Conservation (phyloP, 2,113 vertebrate species). For the Equus przewalskii region DNA sequence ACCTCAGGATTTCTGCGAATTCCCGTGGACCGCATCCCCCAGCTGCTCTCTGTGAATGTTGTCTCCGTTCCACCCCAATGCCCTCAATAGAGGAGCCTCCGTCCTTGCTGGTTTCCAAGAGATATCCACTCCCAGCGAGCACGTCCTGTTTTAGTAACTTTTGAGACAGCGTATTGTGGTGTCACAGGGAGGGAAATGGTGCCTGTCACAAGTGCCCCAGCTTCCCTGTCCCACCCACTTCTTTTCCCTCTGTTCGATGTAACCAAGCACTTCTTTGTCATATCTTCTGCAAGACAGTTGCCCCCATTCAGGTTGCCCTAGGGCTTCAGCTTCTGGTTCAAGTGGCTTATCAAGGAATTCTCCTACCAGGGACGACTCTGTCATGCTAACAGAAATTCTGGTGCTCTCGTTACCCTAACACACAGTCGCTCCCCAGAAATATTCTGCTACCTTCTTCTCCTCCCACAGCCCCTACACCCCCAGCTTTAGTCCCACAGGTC, state of each 20-base stretch:
- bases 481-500: background rate
- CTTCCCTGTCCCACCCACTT: background rate
- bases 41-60: background rate
- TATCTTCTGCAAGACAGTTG: background rate
- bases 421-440: background rate
- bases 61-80: background rate
- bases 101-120: background rate
- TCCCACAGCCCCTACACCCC: rapidly evolving
- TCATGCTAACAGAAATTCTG: background rate
- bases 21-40: background rate
- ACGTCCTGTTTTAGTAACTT: background rate
- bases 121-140: background rate
- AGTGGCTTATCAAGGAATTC: background rate
- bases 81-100: background rate
- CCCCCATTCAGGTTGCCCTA: background rate
- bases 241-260: background rate
- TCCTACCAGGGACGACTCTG: background rate
- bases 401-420: background rate
- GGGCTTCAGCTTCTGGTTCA: background rate
- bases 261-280: background rate
- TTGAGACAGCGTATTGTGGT: background rate
- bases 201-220: too few relatives aligned
- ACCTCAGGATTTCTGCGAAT: background rate
- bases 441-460: background rate
- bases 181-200: background rate